Evolutionary conservation across 2,113 vertebrate species (phyloP).

Genomic region (Chauna torquata): DNA sequence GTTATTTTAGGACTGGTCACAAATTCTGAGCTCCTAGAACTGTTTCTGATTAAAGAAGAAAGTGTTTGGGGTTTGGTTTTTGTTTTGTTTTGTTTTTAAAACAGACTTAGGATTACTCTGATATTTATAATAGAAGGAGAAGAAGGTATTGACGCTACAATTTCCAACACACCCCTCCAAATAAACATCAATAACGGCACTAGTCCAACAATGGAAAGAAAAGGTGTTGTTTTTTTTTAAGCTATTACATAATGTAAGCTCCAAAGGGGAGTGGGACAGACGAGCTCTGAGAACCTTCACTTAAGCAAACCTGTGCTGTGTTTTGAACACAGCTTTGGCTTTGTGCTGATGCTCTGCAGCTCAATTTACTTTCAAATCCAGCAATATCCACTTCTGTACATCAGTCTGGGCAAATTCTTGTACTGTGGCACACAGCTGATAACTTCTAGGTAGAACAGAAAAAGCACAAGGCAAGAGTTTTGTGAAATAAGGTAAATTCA

Average conservation of each 20-base stretch:
- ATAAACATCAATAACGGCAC: not conserved
- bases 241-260: not conserved
- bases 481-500: not conserved
- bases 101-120: not conserved
- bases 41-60: slow-evolving; percentile 34
- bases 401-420: not conserved
- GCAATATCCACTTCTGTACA: not conserved
- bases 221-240: not conserved
- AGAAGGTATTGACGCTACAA: not conserved
- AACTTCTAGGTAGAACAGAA: not conserved
- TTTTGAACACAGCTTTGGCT: not conserved
- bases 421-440: not conserved
- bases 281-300: not conserved
- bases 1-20: slow-evolving; percentile 54
- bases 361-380: not conserved
- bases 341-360: not conserved
- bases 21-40: slow-evolving; percentile 36
- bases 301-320: not conserved
- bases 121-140: not conserved
- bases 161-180: not conserved
- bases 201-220: not conserved
- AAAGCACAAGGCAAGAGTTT: not conserved
- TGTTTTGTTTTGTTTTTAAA: not conserved
- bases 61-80: slow-evolving; percentile 15
- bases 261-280: not conserved